Evolutionary conservation across 2,888 invertebrate genomes (phyloP).

Genomic region (Margaritifera margaritifera): DNA sequence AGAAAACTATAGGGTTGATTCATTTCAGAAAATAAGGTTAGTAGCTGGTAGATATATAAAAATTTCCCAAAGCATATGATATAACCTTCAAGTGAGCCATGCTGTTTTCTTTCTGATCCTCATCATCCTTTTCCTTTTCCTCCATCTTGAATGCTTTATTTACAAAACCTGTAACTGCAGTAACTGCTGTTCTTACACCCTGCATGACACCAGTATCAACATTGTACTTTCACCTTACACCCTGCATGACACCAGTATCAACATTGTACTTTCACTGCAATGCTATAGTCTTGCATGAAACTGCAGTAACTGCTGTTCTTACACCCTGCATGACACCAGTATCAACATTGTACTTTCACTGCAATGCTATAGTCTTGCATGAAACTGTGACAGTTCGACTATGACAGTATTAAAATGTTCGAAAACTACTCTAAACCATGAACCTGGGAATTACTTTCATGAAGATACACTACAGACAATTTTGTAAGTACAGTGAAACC

Average conservation of each 20-base stretch:
- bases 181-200: conserved; percentile 1
- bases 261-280: background rate
- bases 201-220: conserved; percentile 4
- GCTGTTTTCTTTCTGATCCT: conserved; percentile 2
- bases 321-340: conserved; percentile 1
- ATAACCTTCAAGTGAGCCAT: conserved; percentile 11
- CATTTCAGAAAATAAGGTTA: background rate
- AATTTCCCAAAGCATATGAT: conserved; percentile 1
- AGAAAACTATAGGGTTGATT: too few relatives aligned
- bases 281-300: too few relatives aligned
- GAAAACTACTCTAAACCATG: too few relatives aligned
- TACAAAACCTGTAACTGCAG: conserved; percentile 19
- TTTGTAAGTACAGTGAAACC: too few relatives aligned
- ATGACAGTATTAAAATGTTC: too few relatives aligned
- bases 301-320: background rate
- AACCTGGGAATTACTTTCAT: too few relatives aligned
- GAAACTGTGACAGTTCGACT: too few relatives aligned
- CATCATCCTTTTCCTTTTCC: conserved; percentile 29
- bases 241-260: conserved; percentile 2
- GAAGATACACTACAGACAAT: too few relatives aligned
- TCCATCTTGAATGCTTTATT: conserved; percentile 36
- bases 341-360: background rate
- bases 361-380: too few relatives aligned
- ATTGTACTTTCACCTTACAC: background rate
- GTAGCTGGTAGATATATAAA: background rate